Conservation (phyloP, 2,888 invertebrate species). For the Aelia acuminata region DNA sequence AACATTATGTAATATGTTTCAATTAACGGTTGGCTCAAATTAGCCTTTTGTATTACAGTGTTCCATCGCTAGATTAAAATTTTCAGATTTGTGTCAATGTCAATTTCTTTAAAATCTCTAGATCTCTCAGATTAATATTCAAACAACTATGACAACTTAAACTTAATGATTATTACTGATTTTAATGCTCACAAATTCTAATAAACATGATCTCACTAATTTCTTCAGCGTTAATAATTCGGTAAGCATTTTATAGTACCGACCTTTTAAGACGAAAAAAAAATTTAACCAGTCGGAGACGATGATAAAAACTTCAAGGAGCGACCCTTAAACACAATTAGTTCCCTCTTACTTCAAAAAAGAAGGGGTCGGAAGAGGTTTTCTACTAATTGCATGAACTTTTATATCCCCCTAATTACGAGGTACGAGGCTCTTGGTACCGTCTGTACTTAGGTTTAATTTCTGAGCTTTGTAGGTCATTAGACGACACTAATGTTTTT, state of each 20-base stretch:
- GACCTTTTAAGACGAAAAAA: background rate
- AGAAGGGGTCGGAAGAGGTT: background rate
- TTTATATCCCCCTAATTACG: background rate
- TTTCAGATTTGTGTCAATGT: too few relatives aligned
- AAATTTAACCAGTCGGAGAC: background rate
- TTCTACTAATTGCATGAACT: conserved; percentile 6
- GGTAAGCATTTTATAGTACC: background rate
- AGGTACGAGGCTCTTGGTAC: background rate
- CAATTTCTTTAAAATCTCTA: too few relatives aligned
- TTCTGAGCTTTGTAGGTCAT: background rate
- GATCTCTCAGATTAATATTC: too few relatives aligned
- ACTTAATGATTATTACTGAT: too few relatives aligned
- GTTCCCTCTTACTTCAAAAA: background rate
- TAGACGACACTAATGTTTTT: background rate
- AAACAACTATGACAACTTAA: too few relatives aligned
- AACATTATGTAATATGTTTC: too few relatives aligned
- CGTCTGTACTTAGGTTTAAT: background rate
- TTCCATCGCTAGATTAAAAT: too few relatives aligned
- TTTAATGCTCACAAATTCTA: background rate
- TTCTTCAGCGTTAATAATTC: background rate
- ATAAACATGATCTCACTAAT: background rate
- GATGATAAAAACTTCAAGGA: background rate
- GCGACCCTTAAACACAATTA: background rate
- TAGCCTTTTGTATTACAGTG: too few relatives aligned
- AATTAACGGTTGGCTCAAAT: too few relatives aligned